Evolutionary conservation across 2,797 vertebrate species (phyloP).

Genomic region (Malacoctenus gilli): DNA sequence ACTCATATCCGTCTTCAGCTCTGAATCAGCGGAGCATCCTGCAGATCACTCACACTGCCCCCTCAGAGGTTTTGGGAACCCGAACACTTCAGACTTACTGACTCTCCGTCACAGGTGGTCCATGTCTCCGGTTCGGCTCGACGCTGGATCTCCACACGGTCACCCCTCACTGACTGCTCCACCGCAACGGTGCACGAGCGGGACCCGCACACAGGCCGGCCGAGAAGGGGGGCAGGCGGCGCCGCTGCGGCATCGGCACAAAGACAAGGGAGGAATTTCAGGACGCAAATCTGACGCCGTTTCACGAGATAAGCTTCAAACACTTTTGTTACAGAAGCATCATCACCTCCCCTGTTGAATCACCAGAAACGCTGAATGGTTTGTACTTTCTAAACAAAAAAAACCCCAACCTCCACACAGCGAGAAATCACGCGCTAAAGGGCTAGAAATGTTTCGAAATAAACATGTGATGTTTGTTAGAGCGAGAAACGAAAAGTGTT

Average conservation of each 20-base stretch:
- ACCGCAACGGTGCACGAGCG: constrained; percentile 75
- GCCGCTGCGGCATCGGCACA: constrained; percentile 74
- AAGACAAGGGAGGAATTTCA: neutral
- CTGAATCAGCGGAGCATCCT: constrained; percentile 38
- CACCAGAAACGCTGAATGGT: too few relatives aligned
- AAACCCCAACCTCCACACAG: too few relatives aligned
- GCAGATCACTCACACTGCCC: too few relatives aligned
- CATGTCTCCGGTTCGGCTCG: constrained; percentile 41
- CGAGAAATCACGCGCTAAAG: too few relatives aligned
- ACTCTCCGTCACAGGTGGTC: constrained; percentile 26
- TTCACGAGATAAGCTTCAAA: neutral
- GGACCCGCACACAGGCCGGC: constrained; percentile 66
- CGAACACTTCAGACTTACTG: constrained; percentile 61
- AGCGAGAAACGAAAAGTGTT: too few relatives aligned
- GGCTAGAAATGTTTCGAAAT: too few relatives aligned
- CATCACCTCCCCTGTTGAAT: too few relatives aligned
- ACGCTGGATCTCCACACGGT: constrained; percentile 79
- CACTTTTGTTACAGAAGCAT: too few relatives aligned
- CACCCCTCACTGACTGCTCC: constrained; percentile 27
- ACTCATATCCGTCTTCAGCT: constrained; percentile 45
- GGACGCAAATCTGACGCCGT: constrained; percentile 3
- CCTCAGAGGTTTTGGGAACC: too few relatives aligned
- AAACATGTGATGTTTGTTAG: too few relatives aligned
- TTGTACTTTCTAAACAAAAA: too few relatives aligned
- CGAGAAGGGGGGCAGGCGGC: constrained; percentile 78